Evolutionary conservation across 2,797 vertebrate species (phyloP).

Genomic region (Diglossa cyanea): DNA sequence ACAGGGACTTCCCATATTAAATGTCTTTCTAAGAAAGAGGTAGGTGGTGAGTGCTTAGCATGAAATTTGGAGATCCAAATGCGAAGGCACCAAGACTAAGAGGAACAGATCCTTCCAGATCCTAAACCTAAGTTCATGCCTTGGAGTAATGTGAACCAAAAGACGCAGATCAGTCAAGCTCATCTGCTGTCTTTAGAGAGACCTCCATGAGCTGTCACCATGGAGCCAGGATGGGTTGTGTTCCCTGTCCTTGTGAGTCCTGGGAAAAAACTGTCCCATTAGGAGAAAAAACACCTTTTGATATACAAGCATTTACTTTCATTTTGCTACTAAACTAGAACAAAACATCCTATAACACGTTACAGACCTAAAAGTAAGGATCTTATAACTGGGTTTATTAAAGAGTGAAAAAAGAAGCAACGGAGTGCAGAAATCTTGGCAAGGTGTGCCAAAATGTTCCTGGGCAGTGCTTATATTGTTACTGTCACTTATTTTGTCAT

Average conservation of each 20-base stretch:
- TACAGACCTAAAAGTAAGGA: neutral
- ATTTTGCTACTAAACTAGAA: neutral
- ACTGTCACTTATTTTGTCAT: neutral
- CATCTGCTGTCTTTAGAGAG: neutral
- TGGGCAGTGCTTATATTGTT: neutral
- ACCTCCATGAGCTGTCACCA: neutral
- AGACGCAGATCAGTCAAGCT: neutral
- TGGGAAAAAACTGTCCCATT: neutral
- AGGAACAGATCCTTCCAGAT: neutral
- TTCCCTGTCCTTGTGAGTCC: neutral
- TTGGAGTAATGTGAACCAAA: neutral
- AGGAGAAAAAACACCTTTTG: neutral
- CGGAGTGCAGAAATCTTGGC: neutral
- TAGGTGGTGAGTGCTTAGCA: neutral
- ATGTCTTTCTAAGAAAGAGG: neutral
- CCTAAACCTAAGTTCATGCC: neutral
- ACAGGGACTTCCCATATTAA: neutral
- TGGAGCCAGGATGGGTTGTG: neutral
- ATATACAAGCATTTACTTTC: neutral
- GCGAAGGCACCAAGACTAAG: neutral
- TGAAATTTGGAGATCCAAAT: neutral
- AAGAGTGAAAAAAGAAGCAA: neutral
- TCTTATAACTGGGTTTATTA: neutral
- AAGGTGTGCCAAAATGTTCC: neutral
- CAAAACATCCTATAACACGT: neutral